Percentiles rank a stretch among this genome's conserved stretches.
These are phyloP conservation scores for Heliothis virescens DNA, from an alignment of 1,140 invertebrate genomes.

Conservation along the genomic window DNA sequence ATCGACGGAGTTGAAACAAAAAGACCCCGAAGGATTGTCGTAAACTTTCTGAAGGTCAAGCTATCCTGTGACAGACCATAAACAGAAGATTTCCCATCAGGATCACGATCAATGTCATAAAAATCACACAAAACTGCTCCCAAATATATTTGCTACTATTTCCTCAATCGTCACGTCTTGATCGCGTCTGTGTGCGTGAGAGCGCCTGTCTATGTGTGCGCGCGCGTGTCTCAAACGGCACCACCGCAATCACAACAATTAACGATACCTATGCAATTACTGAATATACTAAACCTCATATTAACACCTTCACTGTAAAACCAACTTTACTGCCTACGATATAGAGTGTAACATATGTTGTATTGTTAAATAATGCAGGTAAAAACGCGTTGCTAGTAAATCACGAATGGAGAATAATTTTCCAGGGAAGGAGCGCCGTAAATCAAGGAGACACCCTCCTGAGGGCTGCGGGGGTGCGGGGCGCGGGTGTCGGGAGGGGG, in stretches of 20 bases:
- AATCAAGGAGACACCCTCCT: conserved; percentile 66
- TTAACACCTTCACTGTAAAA: conserved; percentile 19
- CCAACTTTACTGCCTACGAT: not conserved
- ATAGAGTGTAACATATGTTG: conserved; percentile 48
- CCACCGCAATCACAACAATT: conserved; percentile 56
- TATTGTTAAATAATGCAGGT: conserved; percentile 63
- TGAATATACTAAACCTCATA: conserved; percentile 47
- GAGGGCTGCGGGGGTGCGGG: not conserved
- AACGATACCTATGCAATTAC: conserved; percentile 61
- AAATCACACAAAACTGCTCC: conserved; percentile 8
- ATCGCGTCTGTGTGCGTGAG: not conserved
- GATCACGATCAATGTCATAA: conserved; percentile 2
- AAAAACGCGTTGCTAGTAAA: conserved; percentile 70
- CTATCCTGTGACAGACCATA: not conserved
- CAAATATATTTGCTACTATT: not conserved
- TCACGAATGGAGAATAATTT: conserved; percentile 71
- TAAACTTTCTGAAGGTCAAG: no score
- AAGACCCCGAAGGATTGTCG: no score
- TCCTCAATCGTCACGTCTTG: not conserved
- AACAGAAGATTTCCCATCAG: conserved; percentile 6
- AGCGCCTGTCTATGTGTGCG: not conserved
- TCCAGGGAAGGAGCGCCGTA: conserved; percentile 61
- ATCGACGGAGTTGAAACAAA: no score
- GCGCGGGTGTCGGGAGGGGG: not conserved
- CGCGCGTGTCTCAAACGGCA: conserved; percentile 19